Conservation (phyloP, 2,888 invertebrate genomes). For the Proisotoma minuta region DNA sequence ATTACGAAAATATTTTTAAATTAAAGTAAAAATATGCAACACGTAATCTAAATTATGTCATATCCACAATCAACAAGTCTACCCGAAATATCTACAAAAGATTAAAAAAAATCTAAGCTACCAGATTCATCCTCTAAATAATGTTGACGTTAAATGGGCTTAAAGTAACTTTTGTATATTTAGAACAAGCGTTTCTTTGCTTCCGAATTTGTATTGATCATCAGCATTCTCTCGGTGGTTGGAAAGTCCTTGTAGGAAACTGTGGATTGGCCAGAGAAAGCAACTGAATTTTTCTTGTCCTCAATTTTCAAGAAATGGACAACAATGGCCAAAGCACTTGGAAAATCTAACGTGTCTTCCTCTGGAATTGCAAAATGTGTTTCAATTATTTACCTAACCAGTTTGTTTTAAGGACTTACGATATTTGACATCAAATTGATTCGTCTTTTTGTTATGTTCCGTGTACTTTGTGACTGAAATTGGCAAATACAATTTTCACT, state of each 20-base stretch:
- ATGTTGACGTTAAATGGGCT: too few relatives aligned
- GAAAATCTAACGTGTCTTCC: constrained; percentile 40
- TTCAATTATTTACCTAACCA: background rate
- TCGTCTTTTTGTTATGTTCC: constrained; percentile 37
- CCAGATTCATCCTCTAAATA: too few relatives aligned
- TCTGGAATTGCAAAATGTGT: constrained; percentile 22
- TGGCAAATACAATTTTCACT: too few relatives aligned
- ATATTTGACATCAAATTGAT: constrained; percentile 41
- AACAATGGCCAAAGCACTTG: constrained; percentile 32
- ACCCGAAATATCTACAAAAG: too few relatives aligned
- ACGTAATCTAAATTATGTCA: too few relatives aligned
- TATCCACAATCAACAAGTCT: too few relatives aligned
- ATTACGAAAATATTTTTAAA: too few relatives aligned
- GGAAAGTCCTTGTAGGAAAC: constrained; percentile 37
- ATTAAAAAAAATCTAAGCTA: too few relatives aligned
- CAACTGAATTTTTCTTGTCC: constrained; percentile 32
- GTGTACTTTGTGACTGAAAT: constrained; percentile 38
- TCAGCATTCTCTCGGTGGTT: constrained; percentile 8
- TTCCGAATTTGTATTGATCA: constrained; percentile 4
- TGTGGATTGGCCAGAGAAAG: constrained; percentile 32
- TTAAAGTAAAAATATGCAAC: too few relatives aligned
- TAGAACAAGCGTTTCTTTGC: constrained; percentile 12
- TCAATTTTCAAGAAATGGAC: constrained; percentile 42
- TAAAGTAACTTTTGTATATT: too few relatives aligned
- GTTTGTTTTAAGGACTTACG: constrained; percentile 38